Conservation (phyloP, 1,140 invertebrate species). For the Protaetia brevitarsis region DNA sequence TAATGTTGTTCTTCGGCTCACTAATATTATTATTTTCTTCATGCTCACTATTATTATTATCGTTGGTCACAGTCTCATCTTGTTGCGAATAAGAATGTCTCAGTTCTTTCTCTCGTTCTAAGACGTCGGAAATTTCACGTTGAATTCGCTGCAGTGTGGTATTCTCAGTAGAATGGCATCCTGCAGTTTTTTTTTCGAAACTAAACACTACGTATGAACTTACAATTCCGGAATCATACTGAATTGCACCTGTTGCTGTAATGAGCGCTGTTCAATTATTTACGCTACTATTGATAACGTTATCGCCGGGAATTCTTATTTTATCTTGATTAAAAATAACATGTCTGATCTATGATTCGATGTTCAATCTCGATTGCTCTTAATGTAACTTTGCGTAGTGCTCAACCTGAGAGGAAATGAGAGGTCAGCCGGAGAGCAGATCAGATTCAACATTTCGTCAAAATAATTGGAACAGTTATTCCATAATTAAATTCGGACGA, state of each 20-base stretch:
- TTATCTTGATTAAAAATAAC: constrained; percentile 21
- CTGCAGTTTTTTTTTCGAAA: not conserved
- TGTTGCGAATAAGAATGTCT: constrained; percentile 25
- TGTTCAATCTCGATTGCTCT: too few relatives aligned
- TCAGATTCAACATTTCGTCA: constrained; percentile 27
- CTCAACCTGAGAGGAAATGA: not conserved
- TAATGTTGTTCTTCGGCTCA: not conserved
- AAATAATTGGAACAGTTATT: constrained; percentile 32
- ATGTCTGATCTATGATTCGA: not conserved
- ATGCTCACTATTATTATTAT: not conserved
- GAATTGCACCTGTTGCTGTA: constrained; percentile 18
- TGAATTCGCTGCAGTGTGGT: constrained; percentile 44
- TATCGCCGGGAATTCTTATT: constrained; percentile 19
- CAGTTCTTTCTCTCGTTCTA: constrained; percentile 45
- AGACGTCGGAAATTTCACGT: constrained; percentile 45
- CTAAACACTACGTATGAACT: too few relatives aligned
- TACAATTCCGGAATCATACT: constrained; percentile 17
- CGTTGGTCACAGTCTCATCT: not conserved
- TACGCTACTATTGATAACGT: constrained; percentile 5
- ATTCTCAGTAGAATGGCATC: constrained; percentile 38
- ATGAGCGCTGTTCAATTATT: constrained; percentile 7
- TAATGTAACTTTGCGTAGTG: too few relatives aligned
- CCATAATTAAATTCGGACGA: constrained; percentile 7
- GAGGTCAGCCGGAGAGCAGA: constrained; percentile 23
- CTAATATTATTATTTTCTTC: not conserved